phyloP scores from a whole-genome alignment of 2,113 vertebrate species.

The Pygoscelis antarcticus region DNA sequence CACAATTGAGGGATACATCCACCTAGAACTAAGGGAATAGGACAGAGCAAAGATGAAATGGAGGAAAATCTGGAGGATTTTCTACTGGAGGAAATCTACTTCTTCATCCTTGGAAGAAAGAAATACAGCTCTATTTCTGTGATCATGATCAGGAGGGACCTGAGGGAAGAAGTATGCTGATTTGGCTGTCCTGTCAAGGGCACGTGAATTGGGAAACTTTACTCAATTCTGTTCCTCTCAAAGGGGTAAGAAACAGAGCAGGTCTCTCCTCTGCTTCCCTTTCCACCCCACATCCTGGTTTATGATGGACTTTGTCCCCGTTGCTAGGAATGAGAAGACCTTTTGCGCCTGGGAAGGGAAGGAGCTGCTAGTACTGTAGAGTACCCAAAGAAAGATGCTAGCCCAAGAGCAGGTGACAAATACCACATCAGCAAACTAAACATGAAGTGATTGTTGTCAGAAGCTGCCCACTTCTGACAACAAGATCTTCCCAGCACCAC shows the following conservation, averaged over 20 bases:
- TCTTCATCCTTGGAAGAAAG: neutral
- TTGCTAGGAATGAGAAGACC: neutral
- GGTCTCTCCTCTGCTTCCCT: neutral
- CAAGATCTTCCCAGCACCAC: neutral
- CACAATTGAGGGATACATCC: neutral
- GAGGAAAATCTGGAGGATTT: too few species aligned
- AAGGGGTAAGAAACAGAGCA: neutral
- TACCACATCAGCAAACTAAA: neutral
- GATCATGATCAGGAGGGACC: neutral
- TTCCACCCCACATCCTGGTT: neutral
- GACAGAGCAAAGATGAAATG: neutral
- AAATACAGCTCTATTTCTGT: neutral
- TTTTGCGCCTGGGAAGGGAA: neutral
- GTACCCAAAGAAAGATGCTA: neutral
- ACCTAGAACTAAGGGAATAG: neutral
- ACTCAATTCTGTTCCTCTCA: neutral
- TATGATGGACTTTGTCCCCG: neutral
- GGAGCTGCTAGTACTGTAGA: neutral
- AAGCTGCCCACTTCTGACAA: neutral
- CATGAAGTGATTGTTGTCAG: neutral
- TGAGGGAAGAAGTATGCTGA: neutral
- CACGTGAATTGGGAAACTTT: neutral
- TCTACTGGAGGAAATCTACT: neutral
- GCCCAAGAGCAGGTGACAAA: neutral
- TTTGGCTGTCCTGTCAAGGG: neutral